phyloP scores from a whole-genome alignment of 2,797 vertebrate genomes.

The Champsocephalus esox region DNA sequence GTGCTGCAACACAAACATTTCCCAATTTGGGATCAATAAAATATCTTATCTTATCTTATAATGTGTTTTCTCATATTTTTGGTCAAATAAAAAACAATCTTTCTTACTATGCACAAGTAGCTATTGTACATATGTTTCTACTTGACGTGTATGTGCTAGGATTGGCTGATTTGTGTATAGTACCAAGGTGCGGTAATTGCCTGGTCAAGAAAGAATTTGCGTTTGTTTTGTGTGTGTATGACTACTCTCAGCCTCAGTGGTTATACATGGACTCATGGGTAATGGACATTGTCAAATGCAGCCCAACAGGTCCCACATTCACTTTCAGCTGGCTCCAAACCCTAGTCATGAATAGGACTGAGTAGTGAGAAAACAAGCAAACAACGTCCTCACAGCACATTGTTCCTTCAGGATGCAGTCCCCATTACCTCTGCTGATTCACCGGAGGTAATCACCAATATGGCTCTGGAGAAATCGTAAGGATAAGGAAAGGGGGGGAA shows the following conservation, averaged over 20 bases:
- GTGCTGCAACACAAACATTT: too few relatives aligned
- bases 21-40: too few relatives aligned
- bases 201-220: not conserved
- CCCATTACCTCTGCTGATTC: slow-evolving; percentile 63
- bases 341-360: slow-evolving; percentile 13
- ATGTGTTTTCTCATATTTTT: not conserved
- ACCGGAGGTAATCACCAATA: slow-evolving; percentile 74
- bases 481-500: slow-evolving; percentile 60
- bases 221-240: not conserved
- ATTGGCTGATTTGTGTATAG: not conserved
- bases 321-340: slow-evolving; percentile 19
- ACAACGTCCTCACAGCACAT: slow-evolving; percentile 32
- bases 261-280: slow-evolving; percentile 9
- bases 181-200: not conserved
- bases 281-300: slow-evolving; percentile 19
- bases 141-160: not conserved
- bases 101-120: not conserved
- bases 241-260: not conserved
- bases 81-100: not conserved
- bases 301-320: slow-evolving; percentile 25
- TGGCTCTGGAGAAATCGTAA: slow-evolving; percentile 66
- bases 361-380: slow-evolving; percentile 38
- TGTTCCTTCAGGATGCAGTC: slow-evolving; percentile 53
- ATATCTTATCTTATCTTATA: too few relatives aligned
- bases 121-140: not conserved